Evolutionary conservation across 1,140 invertebrate species (phyloP).

Genomic region (Gryllus bimaculatus): DNA sequence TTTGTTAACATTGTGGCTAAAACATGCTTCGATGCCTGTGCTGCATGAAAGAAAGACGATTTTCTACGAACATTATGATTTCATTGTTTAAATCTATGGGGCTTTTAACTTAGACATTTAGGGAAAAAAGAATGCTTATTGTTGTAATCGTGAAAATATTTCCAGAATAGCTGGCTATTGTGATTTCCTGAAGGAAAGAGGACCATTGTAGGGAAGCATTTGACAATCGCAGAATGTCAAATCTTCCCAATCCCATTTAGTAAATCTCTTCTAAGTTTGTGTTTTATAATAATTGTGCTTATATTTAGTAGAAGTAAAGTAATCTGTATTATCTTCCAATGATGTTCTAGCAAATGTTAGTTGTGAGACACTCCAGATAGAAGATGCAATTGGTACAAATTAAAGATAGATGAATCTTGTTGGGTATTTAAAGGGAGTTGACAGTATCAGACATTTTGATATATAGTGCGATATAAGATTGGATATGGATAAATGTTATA

Average conservation of each 20-base stretch:
- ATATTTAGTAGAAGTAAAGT: neutral
- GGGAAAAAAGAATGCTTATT: constrained; percentile 3
- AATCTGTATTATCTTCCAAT: neutral
- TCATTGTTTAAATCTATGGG: constrained; percentile 20
- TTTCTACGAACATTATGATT: constrained; percentile 14
- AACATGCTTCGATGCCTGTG: neutral
- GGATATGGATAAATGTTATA: too few relatives aligned
- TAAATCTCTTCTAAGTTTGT: neutral
- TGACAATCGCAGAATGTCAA: neutral
- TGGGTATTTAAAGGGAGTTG: too few relatives aligned
- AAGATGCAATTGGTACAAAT: neutral
- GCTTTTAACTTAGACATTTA: constrained; percentile 13
- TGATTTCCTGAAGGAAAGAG: neutral
- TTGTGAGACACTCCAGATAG: too few relatives aligned
- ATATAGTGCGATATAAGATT: too few relatives aligned
- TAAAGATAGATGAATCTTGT: too few relatives aligned
- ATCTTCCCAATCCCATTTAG: neutral
- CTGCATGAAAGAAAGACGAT: neutral
- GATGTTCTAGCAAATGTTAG: neutral
- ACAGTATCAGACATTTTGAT: too few relatives aligned
- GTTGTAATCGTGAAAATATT: constrained; percentile 13
- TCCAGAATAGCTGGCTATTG: constrained; percentile 14
- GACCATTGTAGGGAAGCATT: neutral
- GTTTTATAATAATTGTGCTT: neutral
- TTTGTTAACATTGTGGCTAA: neutral